Percentiles rank a stretch among this genome's conserved stretches.
These are phyloP conservation scores for Drosophila auraria DNA, from an alignment of 1,140 invertebrate species.

Conservation along the genomic window DNA sequence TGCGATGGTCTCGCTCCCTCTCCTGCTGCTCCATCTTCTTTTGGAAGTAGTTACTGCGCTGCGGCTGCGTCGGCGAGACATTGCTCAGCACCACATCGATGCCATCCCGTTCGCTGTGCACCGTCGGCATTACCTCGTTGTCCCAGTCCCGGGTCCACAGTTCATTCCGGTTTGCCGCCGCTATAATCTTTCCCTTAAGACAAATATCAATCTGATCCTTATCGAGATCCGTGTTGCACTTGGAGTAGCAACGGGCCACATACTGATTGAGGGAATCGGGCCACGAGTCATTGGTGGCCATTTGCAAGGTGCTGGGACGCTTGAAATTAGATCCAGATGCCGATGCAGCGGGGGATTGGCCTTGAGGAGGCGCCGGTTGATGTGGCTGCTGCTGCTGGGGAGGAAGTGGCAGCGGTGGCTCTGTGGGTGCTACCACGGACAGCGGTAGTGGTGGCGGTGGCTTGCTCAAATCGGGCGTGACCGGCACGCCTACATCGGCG, in stretches of 20 bases:
- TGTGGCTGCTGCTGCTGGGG: constrained; percentile 17
- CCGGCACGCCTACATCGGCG: constrained; percentile 54
- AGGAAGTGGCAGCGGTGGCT: constrained; percentile 8
- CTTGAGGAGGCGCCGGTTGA: constrained; percentile 12
- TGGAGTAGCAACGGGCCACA: constrained; percentile 95
- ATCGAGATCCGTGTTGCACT: constrained; percentile 94
- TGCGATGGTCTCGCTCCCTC: constrained; percentile 39
- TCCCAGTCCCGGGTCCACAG: constrained; percentile 96
- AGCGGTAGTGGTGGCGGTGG: constrained; percentile 70
- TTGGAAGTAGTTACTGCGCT: constrained; percentile 68
- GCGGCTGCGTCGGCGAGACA: constrained; percentile 51
- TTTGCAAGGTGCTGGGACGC: constrained; percentile 83
- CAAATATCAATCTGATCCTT: constrained; percentile 97
- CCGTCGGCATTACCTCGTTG: constrained; percentile 94
- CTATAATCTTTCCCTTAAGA: constrained; percentile 96
- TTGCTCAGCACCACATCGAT: constrained; percentile 84
- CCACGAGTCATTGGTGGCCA: constrained; percentile 87
- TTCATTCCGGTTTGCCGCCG: constrained; percentile 93
- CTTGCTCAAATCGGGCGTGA: constrained; percentile 64
- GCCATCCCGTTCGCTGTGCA: constrained; percentile 91
- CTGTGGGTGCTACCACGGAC: constrained; percentile 21
- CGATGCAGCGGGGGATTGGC: constrained; percentile 5
- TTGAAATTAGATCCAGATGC: constrained; percentile 40
- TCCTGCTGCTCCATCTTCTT: constrained; percentile 68
- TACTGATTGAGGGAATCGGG: constrained; percentile 92